These are phyloP conservation scores for Anolis carolinensis DNA, from an alignment of 2,113 vertebrate genomes.

Conservation along the genomic window DNA sequence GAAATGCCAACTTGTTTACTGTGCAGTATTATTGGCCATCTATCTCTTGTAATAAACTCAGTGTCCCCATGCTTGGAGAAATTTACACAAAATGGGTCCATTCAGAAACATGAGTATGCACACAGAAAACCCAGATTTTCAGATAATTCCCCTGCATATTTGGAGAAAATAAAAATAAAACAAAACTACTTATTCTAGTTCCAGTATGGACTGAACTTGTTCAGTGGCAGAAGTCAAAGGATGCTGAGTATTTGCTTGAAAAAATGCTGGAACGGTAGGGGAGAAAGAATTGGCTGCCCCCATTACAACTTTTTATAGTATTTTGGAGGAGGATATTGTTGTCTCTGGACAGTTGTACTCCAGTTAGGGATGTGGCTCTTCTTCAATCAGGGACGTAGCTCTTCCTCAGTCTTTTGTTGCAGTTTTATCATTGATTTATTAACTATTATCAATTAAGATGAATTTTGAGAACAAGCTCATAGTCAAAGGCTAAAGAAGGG, in stretches of 20 bases:
- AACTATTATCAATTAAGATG: not conserved
- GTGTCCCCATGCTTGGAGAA: not conserved
- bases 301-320: not conserved
- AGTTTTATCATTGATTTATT: not conserved
- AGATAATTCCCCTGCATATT: not conserved
- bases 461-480: not conserved
- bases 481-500: not conserved
- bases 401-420: not conserved
- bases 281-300: not conserved
- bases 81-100: not conserved
- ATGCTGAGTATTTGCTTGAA: not conserved
- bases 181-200: not conserved
- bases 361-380: not conserved
- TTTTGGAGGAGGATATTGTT: not conserved
- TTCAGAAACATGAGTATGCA: not conserved
- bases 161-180: not conserved
- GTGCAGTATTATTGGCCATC: too few relatives aligned
- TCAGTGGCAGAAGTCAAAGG: not conserved
- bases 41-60: not conserved
- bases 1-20: too few relatives aligned
- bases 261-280: not conserved
- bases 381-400: not conserved
- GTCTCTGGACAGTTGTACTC: not conserved
- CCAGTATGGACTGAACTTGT: too few relatives aligned
- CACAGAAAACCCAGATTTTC: not conserved